These are phyloP conservation scores for Julus scandinavius DNA, from an alignment of 2,888 invertebrate genomes.

Conservation along the genomic window DNA sequence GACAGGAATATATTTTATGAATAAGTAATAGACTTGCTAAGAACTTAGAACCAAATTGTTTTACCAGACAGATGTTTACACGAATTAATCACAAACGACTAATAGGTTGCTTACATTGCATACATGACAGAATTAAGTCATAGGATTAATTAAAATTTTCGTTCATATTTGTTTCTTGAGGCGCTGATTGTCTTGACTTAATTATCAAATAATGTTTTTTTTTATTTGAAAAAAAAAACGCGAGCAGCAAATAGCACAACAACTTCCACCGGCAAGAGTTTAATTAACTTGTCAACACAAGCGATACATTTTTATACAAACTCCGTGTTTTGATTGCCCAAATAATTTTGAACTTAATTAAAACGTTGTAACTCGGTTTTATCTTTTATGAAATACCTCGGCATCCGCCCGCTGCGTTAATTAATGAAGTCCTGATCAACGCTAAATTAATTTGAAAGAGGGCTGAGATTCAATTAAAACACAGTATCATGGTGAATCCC, in stretches of 20 bases:
- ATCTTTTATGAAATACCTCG: not conserved
- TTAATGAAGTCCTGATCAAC: conserved; percentile 16
- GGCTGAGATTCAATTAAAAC: conserved; percentile 28
- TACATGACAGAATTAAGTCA: not conserved
- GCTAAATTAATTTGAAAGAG: conserved; percentile 17
- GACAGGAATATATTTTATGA: not conserved
- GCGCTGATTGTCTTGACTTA: conserved; percentile 15
- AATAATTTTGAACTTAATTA: conserved; percentile 32
- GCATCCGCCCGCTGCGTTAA: not conserved
- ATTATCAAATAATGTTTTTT: conserved; percentile 21
- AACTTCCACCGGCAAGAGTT: not conserved
- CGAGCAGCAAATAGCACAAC: not conserved
- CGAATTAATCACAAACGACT: no score
- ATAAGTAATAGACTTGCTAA: not conserved
- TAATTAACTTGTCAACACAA: conserved; percentile 19
- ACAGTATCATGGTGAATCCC: conserved; percentile 17
- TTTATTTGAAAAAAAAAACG: not conserved
- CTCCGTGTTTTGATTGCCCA: not conserved
- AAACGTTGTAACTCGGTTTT: conserved; percentile 20
- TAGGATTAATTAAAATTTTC: conserved; percentile 23
- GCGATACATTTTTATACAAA: not conserved
- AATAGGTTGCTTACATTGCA: not conserved
- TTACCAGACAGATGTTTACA: not conserved
- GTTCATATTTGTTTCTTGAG: not conserved
- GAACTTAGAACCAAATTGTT: not conserved